Percentiles rank a stretch among this genome's conserved stretches.
Evolutionary conservation across 2,888 invertebrate genomes (phyloP).

Genomic region (Hylaea fasciaria): DNA sequence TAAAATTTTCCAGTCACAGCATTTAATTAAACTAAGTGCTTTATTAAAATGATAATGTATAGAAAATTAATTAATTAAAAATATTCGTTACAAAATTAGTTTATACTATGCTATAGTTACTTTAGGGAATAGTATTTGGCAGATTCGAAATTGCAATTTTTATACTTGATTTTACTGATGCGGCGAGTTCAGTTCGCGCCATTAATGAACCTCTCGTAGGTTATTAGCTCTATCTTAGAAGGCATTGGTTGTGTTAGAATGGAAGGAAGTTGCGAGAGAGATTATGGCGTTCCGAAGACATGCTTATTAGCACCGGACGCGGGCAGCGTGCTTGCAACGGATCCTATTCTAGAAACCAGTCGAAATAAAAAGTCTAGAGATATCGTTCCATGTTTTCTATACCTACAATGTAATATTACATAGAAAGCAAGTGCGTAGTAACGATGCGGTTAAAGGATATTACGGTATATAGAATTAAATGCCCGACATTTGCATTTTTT

Average conservation of each 20-base stretch:
- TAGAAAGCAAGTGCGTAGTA: conserved; percentile 29
- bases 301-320: conserved; percentile 43
- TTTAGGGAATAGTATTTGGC: no score
- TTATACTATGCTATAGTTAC: no score
- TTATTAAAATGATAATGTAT: no score
- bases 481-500: conserved; percentile 25
- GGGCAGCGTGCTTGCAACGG: conserved; percentile 34
- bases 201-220: background rate
- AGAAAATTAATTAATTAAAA: no score
- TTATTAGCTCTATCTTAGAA: conserved; percentile 5
- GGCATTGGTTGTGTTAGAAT: conserved; percentile 31
- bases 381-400: conserved; percentile 38
- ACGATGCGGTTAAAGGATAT: conserved; percentile 31
- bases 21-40: background rate
- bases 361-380: conserved; percentile 37
- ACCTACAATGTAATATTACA: conserved; percentile 36
- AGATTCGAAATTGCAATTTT: no score
- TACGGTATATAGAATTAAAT: conserved; percentile 32
- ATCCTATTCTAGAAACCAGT: conserved; percentile 47
- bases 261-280: conserved; percentile 44
- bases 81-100: no score
- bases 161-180: no score
- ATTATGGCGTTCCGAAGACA: conserved; percentile 36
- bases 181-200: no score
- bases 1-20: background rate